phyloP scores from a whole-genome alignment of 2,797 vertebrate species.

The Pseudopleuronectes americanus region DNA sequence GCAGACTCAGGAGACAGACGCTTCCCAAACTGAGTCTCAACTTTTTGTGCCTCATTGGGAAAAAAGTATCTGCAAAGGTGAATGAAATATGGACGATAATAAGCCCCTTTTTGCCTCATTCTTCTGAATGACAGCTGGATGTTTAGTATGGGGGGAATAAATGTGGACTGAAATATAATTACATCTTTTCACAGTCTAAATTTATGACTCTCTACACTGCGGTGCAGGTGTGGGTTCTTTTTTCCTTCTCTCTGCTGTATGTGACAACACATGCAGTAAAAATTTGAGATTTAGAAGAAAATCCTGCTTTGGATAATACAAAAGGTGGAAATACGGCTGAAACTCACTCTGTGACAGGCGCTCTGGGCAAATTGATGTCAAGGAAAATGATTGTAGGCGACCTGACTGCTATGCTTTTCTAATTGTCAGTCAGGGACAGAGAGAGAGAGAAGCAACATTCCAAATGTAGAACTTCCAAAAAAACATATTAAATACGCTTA shows the following conservation, averaged over 20 bases:
- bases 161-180: constrained; percentile 64
- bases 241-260: constrained; percentile 24
- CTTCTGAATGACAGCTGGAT: constrained; percentile 64
- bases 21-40: constrained; percentile 17
- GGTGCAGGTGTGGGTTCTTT: constrained; percentile 40
- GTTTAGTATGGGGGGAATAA: constrained; percentile 45
- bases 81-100: constrained; percentile 45
- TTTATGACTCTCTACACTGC: constrained; percentile 42
- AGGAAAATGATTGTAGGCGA: constrained; percentile 25
- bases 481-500: constrained; percentile 13
- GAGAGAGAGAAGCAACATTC: constrained; percentile 22
- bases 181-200: constrained; percentile 59
- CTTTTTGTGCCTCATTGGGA: constrained; percentile 30
- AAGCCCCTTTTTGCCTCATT: constrained; percentile 31
- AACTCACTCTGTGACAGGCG: constrained; percentile 16
- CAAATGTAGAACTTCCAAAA: constrained; percentile 12
- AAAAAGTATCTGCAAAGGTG: constrained; percentile 31
- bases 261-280: constrained; percentile 29
- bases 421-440: constrained; percentile 7
- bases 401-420: constrained; percentile 2
- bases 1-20: constrained; percentile 25
- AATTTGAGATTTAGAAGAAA: constrained; percentile 39
- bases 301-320: constrained; percentile 7
- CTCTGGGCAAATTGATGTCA: constrained; percentile 8
- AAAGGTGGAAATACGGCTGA: constrained; percentile 20